Evolutionary conservation across 2,113 vertebrate species (phyloP), one percentile per base, ranked within the genome.

Genomic region (Sarotherodon lohbergeri): DNA sequence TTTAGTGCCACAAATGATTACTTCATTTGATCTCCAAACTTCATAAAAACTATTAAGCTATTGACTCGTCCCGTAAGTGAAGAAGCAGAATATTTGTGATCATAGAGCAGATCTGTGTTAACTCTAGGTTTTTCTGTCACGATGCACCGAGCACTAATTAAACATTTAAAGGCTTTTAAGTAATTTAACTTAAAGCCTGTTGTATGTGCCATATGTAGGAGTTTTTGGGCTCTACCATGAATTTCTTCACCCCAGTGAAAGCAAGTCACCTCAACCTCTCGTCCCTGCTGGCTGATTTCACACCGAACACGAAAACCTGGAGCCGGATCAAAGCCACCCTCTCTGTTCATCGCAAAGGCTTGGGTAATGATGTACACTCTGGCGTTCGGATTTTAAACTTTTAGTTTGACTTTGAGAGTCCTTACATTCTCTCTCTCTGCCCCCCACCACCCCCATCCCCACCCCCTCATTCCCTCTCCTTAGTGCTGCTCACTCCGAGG

Each of bases 321-420:
- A 96, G 96, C 50, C 93, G 96, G 7, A 94, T 97, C 32, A 97
- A 97, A 90, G 96, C 96, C 1, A 92, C 95, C 5, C 93, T 97
- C 27, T 96, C 95, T 4, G 84, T 97, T 46, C 96, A 97, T 85
- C 96, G 96, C 87, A 97, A 95, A 90, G 93, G 83, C 39, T 94
- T 32, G 10, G 93, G 93, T 96, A 89, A 59, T 2, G 11, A 48
- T 5, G 13, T 7, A 16, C 46, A 7, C 8, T 11, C 10, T 19
- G 24, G 46, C n/a, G 7, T 81, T 32, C 3, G 14, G 3, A 17
- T 34, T 76, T 76, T 50, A 39, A 50, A n/a, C 6, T 34, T 17
- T 1, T 14, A 10, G 2, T 13, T 24, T 19, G 36, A n/a, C 16
- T 56, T n/a, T 8, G 9, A 12, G 32, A 48, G 14, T 61, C 29